These are phyloP conservation scores for Tauraco hartlaubi DNA, from an alignment of 2,797 vertebrate species.

Conservation along the genomic window DNA sequence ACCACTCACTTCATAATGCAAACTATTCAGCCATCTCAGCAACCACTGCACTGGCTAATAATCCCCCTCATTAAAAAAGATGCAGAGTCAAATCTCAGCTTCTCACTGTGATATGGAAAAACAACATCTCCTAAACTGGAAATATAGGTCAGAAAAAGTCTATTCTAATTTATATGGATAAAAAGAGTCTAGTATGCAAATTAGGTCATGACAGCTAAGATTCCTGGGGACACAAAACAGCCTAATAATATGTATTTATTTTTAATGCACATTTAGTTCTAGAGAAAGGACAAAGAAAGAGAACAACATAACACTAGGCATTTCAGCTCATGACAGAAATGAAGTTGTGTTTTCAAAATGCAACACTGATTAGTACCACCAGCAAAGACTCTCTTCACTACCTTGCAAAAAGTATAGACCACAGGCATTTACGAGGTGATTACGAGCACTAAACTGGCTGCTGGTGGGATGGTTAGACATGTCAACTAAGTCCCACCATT, in stretches of 20 bases:
- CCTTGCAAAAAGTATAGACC: background rate
- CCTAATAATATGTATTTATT: conserved; percentile 25
- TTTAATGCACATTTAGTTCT: conserved; percentile 29
- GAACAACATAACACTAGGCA: background rate
- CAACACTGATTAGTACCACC: background rate
- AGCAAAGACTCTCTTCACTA: background rate
- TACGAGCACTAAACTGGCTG: background rate
- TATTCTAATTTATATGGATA: conserved; percentile 9
- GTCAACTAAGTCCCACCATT: background rate
- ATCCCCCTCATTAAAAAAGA: conserved; percentile 42
- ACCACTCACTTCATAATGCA: background rate
- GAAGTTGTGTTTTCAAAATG: background rate
- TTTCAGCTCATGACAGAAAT: background rate
- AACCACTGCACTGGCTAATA: background rate
- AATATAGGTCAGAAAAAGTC: conserved; percentile 59
- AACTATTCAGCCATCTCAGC: conserved; percentile 30
- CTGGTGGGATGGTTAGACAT: background rate
- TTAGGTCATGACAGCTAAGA: conserved; percentile 3
- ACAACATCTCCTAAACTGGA: conserved; percentile 18
- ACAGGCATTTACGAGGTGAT: background rate
- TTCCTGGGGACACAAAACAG: conserved; percentile 4
- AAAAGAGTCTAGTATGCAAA: conserved; percentile 24
- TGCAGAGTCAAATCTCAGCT: conserved; percentile 17
- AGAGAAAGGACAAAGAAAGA: background rate
- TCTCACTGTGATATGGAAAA: background rate